These are phyloP conservation scores for Cyanoramphus novaezelandiae DNA, from an alignment of 2,113 vertebrate species.

Conservation along the genomic window DNA sequence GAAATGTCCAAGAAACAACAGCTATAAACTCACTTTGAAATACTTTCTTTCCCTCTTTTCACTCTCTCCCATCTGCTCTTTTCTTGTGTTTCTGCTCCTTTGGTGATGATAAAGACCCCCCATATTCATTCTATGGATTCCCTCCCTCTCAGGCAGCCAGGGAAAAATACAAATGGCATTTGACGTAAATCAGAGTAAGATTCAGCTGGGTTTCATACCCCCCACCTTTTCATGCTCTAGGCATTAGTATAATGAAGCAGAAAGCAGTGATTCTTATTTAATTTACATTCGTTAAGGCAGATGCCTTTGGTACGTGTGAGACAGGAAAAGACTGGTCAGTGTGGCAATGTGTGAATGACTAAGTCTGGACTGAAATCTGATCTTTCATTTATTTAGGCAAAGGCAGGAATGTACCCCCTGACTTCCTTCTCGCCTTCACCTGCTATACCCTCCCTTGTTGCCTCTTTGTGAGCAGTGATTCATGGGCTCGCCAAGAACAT, in stretches of 20 bases:
- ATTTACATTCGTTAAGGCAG: background rate
- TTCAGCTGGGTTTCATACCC: background rate
- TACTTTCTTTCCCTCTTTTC: background rate
- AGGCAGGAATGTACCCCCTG: background rate
- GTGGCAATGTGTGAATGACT: background rate
- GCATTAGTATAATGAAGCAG: background rate
- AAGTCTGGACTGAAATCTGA: background rate
- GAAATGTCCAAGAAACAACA: background rate
- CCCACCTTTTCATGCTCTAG: background rate
- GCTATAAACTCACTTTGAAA: background rate
- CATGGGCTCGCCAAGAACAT: background rate
- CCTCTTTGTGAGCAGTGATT: background rate
- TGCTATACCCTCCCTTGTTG: background rate
- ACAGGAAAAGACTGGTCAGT: background rate
- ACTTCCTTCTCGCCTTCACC: background rate
- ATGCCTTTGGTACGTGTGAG: background rate
- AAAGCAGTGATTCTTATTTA: background rate
- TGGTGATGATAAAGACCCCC: background rate
- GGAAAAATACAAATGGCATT: conserved; percentile 4
- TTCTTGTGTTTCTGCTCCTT: conserved; percentile 3
- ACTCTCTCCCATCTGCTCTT: background rate
- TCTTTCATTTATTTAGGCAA: background rate
- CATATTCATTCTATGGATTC: background rate
- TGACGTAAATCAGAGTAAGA: background rate
- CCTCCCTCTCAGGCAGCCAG: background rate